Evolutionary conservation across 2,113 vertebrate genomes (phyloP).

Genomic region (Camelus bactrianus): DNA sequence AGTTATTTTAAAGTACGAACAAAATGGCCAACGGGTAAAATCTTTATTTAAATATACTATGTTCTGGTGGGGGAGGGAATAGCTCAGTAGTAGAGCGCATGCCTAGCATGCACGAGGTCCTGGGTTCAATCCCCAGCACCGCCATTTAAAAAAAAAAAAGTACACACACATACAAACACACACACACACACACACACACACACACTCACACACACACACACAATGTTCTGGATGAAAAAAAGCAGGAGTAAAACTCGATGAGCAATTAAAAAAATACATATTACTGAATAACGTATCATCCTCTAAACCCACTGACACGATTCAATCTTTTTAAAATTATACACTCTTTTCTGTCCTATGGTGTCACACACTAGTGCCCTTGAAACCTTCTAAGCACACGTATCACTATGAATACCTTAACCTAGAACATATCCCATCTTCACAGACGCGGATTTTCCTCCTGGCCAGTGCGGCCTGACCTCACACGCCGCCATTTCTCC

Average conservation of each 20-base stretch:
- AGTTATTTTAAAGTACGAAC: conserved; percentile 83
- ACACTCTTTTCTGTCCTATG: background rate
- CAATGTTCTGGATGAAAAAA: conserved; percentile 35
- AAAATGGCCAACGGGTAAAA: conserved; percentile 71
- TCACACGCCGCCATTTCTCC: background rate
- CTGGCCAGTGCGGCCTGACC: no score
- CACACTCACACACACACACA: no score
- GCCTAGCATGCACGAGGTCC: no score
- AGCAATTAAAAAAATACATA: conserved; percentile 75
- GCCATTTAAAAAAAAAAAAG: no score
- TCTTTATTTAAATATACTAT: conserved; percentile 67
- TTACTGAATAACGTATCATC: background rate
- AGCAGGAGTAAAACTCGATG: conserved; percentile 79
- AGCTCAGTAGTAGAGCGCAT: no score
- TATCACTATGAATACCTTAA: background rate
- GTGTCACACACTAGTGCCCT: background rate
- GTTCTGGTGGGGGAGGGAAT: conserved; percentile 41
- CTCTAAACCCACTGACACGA: background rate
- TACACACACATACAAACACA: no score
- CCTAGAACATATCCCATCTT: background rate
- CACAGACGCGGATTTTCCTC: background rate
- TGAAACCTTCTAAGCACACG: background rate
- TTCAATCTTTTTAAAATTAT: background rate
- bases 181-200: no score
- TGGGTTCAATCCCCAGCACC: no score